Conservation (phyloP, 2,113 vertebrate species). For the Ploceus nigricollis region DNA sequence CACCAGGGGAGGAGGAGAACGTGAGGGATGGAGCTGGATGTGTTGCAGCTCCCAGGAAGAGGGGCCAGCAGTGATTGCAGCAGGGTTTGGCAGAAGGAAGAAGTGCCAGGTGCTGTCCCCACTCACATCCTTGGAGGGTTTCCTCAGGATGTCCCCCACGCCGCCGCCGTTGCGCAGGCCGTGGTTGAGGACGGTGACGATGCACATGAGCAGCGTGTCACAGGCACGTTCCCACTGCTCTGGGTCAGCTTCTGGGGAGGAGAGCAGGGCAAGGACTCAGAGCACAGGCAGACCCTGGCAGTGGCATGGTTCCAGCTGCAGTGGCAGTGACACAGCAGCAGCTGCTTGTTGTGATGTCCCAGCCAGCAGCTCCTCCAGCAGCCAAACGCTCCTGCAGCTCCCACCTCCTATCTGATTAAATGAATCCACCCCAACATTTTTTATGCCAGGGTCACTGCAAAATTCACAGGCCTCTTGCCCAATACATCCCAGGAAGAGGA, state of each 20-base stretch:
- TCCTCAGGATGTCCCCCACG: constrained; percentile 81
- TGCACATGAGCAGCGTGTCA: constrained; percentile 84
- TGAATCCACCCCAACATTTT: not conserved
- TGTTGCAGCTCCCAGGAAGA: not conserved
- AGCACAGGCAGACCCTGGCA: not conserved
- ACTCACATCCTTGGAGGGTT: constrained; percentile 83
- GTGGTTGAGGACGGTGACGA: constrained; percentile 81
- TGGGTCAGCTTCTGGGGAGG: constrained; percentile 52
- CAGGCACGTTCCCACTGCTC: constrained; percentile 76
- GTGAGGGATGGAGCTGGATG: not conserved
- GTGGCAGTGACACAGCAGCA: not conserved
- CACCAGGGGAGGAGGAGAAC: not conserved
- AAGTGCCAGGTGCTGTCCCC: not conserved
- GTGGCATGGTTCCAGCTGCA: not conserved
- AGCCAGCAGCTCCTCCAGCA: not conserved
- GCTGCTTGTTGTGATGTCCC: not conserved
- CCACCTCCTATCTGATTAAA: not conserved
- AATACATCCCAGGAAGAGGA: fast-evolving
- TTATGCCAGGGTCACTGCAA: not conserved
- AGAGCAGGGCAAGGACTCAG: not conserved
- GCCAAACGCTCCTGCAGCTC: not conserved
- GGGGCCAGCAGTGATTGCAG: not conserved
- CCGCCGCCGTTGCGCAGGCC: constrained; percentile 82
- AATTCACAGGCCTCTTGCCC: not conserved
- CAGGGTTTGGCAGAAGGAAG: not conserved